phyloP scores from a whole-genome alignment of 2,797 vertebrate genomes.

The Prionace glauca region DNA sequence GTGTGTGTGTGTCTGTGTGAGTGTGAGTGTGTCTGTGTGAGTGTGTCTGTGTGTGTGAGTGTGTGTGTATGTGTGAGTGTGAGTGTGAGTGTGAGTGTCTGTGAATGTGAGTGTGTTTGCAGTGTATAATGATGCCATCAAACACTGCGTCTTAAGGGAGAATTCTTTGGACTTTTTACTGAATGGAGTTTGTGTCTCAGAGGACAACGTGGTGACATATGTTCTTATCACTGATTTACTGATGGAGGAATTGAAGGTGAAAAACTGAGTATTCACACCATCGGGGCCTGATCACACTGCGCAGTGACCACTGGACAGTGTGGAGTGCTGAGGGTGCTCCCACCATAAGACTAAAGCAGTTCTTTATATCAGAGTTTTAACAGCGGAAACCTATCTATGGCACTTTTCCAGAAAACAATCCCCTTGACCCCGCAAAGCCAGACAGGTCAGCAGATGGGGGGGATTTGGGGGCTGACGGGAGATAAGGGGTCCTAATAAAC shows the following conservation, averaged over 20 bases:
- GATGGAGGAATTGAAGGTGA: neutral
- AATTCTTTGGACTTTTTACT: neutral
- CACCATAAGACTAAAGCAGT: neutral
- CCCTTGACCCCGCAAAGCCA: neutral
- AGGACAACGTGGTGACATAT: neutral
- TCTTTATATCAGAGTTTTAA: neutral
- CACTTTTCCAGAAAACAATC: neutral
- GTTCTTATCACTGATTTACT: neutral
- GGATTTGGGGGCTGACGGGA: neutral
- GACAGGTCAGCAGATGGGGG: neutral
- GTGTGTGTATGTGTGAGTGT: too few species aligned
- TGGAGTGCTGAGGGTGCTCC: neutral
- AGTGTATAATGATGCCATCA: neutral
- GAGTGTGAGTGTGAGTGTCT: too few species aligned
- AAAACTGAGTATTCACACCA: neutral
- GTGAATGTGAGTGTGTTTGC: neutral
- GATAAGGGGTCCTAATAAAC: neutral
- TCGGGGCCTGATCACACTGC: neutral
- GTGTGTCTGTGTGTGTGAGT: too few species aligned
- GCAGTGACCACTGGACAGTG: neutral
- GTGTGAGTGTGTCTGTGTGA: too few species aligned
- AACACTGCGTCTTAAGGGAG: neutral
- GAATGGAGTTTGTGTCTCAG: neutral
- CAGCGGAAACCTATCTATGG: neutral
- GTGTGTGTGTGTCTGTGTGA: too few species aligned